These are phyloP conservation scores for Metaphire vulgaris DNA, from an alignment of 1,140 invertebrate species.

Conservation along the genomic window DNA sequence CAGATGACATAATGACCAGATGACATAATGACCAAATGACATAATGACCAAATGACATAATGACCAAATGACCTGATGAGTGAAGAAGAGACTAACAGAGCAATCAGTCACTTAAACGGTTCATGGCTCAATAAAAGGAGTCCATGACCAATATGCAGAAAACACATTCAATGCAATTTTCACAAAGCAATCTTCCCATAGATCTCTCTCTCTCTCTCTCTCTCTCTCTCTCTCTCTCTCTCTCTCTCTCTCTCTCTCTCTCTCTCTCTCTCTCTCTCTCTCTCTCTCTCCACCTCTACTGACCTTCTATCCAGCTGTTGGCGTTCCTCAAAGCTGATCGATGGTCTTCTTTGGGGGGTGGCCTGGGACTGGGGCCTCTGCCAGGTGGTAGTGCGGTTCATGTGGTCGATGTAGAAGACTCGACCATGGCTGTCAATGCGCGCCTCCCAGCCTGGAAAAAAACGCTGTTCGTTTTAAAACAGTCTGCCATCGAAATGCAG, in stretches of 20 bases:
- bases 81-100: no score
- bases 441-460: slow-evolving; percentile 89
- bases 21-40: no score
- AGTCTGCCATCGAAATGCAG: no score
- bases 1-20: no score
- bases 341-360: slow-evolving; percentile 57
- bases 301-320: slow-evolving; percentile 71
- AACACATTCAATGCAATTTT: no score
- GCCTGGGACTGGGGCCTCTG: slow-evolving; percentile 64
- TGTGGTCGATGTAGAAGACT: slow-evolving; percentile 96
- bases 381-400: slow-evolving; percentile 91
- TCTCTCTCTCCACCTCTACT: not conserved
- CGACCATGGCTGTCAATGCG: slow-evolving; percentile 94
- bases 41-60: no score
- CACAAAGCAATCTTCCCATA: not conserved
- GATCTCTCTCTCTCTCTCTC: not conserved
- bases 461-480: no score
- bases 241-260: slow-evolving; percentile 4
- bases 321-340: slow-evolving; percentile 56
- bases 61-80: no score
- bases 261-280: slow-evolving; percentile 6
- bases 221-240: slow-evolving; percentile 8
- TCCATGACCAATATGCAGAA: no score
- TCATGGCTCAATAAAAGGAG: no score
- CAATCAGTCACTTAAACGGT: no score